Evolutionary conservation across 2,888 invertebrate genomes (phyloP).

Genomic region (Tuta absoluta): DNA sequence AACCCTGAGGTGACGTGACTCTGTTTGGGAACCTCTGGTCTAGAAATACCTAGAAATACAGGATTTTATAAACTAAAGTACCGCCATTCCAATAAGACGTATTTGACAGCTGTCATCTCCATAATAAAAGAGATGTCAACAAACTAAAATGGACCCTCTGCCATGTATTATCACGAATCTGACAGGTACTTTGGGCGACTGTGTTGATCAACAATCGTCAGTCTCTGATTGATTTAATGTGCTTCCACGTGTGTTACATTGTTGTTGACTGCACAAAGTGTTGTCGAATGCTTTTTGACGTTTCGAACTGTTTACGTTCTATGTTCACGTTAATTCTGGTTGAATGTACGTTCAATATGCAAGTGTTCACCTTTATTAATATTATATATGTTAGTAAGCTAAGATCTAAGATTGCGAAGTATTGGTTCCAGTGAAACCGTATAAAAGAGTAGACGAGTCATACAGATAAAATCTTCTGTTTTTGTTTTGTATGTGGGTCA

Average conservation of each 20-base stretch:
- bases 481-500: too few species aligned
- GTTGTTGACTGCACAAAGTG: constrained; percentile 45
- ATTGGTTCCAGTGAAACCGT: too few species aligned
- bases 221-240: constrained; percentile 58
- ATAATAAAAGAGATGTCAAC: too few species aligned
- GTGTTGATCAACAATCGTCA: constrained; percentile 40
- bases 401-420: not conserved
- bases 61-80: not conserved
- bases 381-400: constrained; percentile 1
- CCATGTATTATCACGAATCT: too few species aligned
- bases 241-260: constrained; percentile 65
- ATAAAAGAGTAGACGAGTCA: too few species aligned
- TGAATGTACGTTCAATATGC: not conserved
- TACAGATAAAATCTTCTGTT: too few species aligned
- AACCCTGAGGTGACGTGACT: not conserved
- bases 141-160: too few species aligned
- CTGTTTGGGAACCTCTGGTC: not conserved
- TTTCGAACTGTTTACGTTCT: constrained; percentile 40
- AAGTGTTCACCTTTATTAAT: constrained; percentile 12
- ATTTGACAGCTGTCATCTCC: too few species aligned
- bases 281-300: constrained; percentile 46
- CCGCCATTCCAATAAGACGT: too few species aligned
- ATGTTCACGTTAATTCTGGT: constrained; percentile 16
- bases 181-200: too few species aligned
- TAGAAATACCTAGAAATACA: not conserved